phyloP scores from a whole-genome alignment of 2,888 invertebrate genomes.

The Caenorhabditis zanzibari region DNA sequence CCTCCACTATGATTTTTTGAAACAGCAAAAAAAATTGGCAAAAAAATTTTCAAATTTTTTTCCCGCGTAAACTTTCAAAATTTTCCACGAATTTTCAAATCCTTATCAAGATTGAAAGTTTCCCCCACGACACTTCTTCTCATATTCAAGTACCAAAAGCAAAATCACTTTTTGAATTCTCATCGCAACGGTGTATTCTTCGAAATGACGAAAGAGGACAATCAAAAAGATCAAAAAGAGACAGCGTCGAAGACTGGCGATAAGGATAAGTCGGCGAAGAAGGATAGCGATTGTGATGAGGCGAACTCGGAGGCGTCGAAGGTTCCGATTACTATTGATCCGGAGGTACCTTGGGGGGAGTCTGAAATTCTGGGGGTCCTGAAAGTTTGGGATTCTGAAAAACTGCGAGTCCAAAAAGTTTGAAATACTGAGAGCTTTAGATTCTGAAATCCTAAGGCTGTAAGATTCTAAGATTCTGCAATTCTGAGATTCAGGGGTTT shows the following conservation, averaged over 20 bases:
- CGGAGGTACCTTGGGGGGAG: constrained; percentile 30
- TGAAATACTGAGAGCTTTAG: too few relatives aligned
- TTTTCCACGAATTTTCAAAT: too few relatives aligned
- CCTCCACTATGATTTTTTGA: too few relatives aligned
- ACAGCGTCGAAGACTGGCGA: constrained; percentile 20
- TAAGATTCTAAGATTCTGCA: too few relatives aligned
- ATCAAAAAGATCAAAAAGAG: constrained; percentile 36
- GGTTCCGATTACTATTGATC: constrained; percentile 62
- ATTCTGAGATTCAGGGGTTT: too few relatives aligned
- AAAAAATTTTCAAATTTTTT: background rate
- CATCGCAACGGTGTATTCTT: background rate
- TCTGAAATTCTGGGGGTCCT: background rate
- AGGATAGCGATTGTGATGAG: constrained; percentile 30
- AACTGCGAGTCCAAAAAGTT: too few relatives aligned
- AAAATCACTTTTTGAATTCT: constrained; percentile 21
- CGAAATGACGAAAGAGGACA: constrained; percentile 46
- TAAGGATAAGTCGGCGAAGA: constrained; percentile 34
- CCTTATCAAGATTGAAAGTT: background rate
- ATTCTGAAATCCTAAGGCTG: too few relatives aligned
- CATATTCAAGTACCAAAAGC: background rate
- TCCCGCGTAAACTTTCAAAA: too few relatives aligned
- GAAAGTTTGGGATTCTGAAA: background rate
- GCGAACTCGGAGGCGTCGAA: constrained; percentile 54
- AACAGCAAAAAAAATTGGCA: background rate
- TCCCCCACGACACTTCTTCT: background rate